Percentiles rank a stretch among this genome's conserved stretches.
Evolutionary conservation across 1,140 invertebrate species (phyloP).

Genomic region (Neuroterus valhalla): DNA sequence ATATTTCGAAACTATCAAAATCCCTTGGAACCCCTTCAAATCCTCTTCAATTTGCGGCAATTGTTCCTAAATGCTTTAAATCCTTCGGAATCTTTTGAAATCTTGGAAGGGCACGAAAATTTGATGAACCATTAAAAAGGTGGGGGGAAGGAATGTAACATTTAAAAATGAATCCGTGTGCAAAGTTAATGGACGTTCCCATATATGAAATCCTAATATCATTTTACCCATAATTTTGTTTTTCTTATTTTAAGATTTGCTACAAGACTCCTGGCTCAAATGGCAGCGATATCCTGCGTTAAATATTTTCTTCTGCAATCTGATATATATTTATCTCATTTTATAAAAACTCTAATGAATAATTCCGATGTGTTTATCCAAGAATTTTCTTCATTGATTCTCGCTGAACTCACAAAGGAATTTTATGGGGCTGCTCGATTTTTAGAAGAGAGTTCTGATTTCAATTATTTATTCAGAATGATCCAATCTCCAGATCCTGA

Average conservation of each 20-base stretch:
- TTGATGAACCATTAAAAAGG: no score
- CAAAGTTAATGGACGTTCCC: background rate
- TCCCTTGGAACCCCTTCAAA: no score
- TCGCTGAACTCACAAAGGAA: conserved; percentile 61
- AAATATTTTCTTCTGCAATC: conserved; percentile 53
- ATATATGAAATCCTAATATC: conserved; percentile 18
- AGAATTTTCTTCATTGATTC: conserved; percentile 65
- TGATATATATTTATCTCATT: conserved; percentile 52
- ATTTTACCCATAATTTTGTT: background rate
- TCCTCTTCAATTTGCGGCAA: no score
- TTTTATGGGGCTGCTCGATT: conserved; percentile 55
- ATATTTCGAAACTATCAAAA: no score
- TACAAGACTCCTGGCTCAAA: conserved; percentile 63
- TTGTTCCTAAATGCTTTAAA: no score
- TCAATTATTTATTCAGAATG: conserved; percentile 56
- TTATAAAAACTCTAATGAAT: conserved; percentile 49
- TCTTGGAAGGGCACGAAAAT: no score
- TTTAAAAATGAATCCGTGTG: no score
- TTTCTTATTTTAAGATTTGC: conserved; percentile 60
- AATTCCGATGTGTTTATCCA: conserved; percentile 65
- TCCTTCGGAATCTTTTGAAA: no score
- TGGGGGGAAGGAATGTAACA: no score
- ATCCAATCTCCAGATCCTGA: conserved; percentile 64
- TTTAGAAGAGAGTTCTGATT: conserved; percentile 44
- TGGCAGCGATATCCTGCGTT: conserved; percentile 58